Base-by-base conservation (phyloP, 2,113 vertebrate genomes). In the Anguilla japonica region DNA sequence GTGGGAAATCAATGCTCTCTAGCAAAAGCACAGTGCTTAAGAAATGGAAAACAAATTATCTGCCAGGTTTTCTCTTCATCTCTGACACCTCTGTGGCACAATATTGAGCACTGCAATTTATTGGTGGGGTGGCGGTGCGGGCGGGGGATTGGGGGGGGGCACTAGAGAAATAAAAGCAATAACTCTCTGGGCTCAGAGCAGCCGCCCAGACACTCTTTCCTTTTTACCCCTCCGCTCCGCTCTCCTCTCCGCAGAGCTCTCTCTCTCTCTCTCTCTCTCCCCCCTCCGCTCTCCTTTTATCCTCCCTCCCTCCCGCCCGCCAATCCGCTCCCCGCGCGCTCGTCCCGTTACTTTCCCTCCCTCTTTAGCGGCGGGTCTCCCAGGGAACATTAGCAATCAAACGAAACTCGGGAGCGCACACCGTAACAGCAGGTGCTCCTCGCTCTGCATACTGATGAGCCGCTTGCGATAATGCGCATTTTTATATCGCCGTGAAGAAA, bases 41-140 rank as follows among this genome's bases (percentile, higher is more conserved):
- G 92, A 92, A 93, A 92, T 91, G 81, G 92, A 91, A 94, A 94
- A 91, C 88, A 90, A 91, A 92, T 93, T 89, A 92, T 82, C 84
- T 94, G 91, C 83, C 53, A 79, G 91, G 83, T 93, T 94, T 90
- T 89, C 88, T 92, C 50, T 91, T 95, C 87, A 91, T 93, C 94
- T 93, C 84, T 94, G 92, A 92, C 89, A 94, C 86, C 71, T 41
- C 63, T 29, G 86, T 93, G 87, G 88, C 92, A 89, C 87, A 92
- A 20, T 93, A 92, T 88, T 86, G 90, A 94, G 71, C 57, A 82
- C 86, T 91, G 90, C 93, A 89, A 96, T 96, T 93, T 96, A 94
- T 92, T 89, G 87, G 90, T 88, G 88, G 83, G 89, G 91, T 89
- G 86, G 90, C 88, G 71, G 43, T 6, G 50, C 7, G 50, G 50